Evolutionary conservation across 2,888 invertebrate species (phyloP).

Genomic region (Ariolimax columbianus): DNA sequence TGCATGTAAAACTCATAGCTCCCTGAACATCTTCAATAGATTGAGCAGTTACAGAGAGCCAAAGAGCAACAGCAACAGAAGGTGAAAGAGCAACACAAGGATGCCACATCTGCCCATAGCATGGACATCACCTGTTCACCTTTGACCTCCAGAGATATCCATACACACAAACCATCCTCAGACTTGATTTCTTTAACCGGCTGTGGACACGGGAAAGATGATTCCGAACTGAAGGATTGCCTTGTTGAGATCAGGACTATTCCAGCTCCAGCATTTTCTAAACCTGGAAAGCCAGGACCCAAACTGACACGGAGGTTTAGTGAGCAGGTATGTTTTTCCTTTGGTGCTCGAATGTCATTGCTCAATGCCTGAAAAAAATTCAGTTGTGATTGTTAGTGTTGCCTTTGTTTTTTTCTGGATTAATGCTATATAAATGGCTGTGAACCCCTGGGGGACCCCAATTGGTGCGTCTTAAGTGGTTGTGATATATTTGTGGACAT

Average conservation of each 20-base stretch:
- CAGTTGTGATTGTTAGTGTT: too few species aligned
- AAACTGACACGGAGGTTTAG: conserved; percentile 59
- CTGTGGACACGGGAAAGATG: conserved; percentile 34
- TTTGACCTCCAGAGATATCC: background rate
- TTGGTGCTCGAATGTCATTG: too few species aligned
- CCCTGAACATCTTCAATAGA: too few species aligned
- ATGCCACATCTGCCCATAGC: background rate
- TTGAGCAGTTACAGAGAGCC: conserved; percentile 85
- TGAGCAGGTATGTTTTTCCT: conserved; percentile 54
- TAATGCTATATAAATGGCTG: too few species aligned
- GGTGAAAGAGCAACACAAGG: conserved; percentile 34
- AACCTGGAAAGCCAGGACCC: conserved; percentile 42
- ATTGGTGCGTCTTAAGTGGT: too few species aligned
- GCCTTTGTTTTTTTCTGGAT: too few species aligned
- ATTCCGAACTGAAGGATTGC: conserved; percentile 28
- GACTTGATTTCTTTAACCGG: background rate
- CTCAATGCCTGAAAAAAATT: too few species aligned
- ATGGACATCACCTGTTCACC: conserved; percentile 25
- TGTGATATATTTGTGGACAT: too few species aligned
- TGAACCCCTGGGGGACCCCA: too few species aligned
- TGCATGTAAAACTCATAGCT: too few species aligned
- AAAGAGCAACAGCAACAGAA: conserved; percentile 40
- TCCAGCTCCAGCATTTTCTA: conserved; percentile 39
- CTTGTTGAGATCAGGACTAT: background rate
- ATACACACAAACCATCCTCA: background rate